These are phyloP conservation scores for Montipora efflorescens DNA, from an alignment of 64 coral and sea anemone species.

Conservation along the genomic window DNA sequence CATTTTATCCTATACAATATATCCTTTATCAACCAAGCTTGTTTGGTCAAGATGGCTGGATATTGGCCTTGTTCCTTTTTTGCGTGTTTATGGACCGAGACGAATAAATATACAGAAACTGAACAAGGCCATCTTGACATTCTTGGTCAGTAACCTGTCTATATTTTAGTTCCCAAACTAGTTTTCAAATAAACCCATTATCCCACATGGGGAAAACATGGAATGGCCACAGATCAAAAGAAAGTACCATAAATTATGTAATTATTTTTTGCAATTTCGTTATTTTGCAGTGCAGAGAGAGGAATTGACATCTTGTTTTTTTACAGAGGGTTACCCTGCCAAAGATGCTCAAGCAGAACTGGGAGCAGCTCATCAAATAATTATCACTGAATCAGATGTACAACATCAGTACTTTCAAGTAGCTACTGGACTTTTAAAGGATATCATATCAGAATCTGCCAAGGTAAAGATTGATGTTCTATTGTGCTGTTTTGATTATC, in stretches of 20 bases:
- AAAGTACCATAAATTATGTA: not conserved
- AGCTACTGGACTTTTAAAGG: conserved; percentile 77
- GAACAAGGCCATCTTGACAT: too few relatives aligned
- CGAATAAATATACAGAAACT: too few relatives aligned
- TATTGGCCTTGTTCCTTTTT: too few relatives aligned
- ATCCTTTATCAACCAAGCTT: too few relatives aligned
- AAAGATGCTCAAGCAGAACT: not conserved
- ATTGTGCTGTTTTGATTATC: not conserved
- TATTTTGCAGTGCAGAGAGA: not conserved
- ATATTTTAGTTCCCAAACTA: too few relatives aligned
- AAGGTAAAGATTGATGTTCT: not conserved
- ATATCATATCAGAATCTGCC: conserved; percentile 76
- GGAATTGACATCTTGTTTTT: conserved; percentile 18
- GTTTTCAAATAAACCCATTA: too few relatives aligned
- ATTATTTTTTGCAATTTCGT: not conserved
- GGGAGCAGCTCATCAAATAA: not conserved
- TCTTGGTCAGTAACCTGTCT: too few relatives aligned
- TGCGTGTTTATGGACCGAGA: too few relatives aligned
- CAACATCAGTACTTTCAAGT: conserved; percentile 92
- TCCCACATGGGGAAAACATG: too few relatives aligned
- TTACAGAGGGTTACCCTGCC: not conserved
- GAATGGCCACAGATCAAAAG: too few relatives aligned
- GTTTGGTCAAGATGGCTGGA: too few relatives aligned
- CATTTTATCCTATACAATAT: too few relatives aligned
- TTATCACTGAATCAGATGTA: not conserved